Conservation (phyloP, 1,140 invertebrate species). For the Eciton burchellii region DNA sequence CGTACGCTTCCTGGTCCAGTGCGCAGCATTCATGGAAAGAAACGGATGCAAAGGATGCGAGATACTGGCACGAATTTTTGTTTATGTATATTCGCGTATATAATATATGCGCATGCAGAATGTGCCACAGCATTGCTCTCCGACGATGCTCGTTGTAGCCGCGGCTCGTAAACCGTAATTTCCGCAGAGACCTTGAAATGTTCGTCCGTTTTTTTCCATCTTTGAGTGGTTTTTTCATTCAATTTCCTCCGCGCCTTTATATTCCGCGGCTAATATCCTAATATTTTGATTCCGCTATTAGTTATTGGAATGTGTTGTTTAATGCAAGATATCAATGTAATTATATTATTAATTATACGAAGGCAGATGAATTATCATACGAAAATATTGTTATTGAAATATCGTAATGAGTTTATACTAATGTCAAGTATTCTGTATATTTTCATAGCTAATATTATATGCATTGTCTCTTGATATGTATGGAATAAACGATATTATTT, state of each 20-base stretch:
- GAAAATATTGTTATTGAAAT: too few species aligned
- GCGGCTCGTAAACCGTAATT: slow-evolving; percentile 6
- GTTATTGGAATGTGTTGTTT: not conserved
- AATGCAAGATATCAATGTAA: not conserved
- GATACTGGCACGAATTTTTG: slow-evolving; percentile 33
- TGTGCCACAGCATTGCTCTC: slow-evolving; percentile 15
- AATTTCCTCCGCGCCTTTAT: not conserved
- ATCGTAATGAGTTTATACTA: too few species aligned
- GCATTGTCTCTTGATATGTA: too few species aligned
- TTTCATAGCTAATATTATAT: too few species aligned
- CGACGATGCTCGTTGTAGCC: not conserved
- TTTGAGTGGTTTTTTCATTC: not conserved
- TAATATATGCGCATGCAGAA: slow-evolving; percentile 40
- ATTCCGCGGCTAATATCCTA: not conserved
- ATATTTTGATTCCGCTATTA: not conserved
- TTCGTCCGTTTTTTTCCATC: not conserved
- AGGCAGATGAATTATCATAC: not conserved
- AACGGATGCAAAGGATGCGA: slow-evolving; percentile 58
- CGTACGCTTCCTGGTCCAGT: slow-evolving; percentile 61
- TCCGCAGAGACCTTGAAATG: not conserved
- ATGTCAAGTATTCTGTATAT: too few species aligned
- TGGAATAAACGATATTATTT: too few species aligned
- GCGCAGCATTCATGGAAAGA: slow-evolving; percentile 53
- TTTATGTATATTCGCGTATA: slow-evolving; percentile 47
- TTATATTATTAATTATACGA: not conserved